Evolutionary conservation across 2,888 invertebrate genomes (phyloP), one percentile per base, ranked within the genome.

Genomic region (Limnephilus lunatus): DNA sequence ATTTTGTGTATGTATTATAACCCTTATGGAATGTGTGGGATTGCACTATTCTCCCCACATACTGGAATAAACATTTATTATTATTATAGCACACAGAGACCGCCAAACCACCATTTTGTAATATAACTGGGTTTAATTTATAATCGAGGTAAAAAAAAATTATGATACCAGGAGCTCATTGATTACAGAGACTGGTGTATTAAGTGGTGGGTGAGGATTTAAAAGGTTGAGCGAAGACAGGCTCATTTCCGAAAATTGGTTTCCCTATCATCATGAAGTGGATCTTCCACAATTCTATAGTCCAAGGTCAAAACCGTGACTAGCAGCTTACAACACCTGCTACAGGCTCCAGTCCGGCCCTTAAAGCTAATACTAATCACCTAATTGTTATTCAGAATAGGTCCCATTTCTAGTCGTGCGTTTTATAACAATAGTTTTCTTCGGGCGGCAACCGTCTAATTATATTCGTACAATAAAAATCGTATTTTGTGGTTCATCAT

Each of bases 301-400:
- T 68, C 68, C 68, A 68, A 68, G 68, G 68, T 68, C 68, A 68
- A 80, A 80, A 80, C 81, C 88, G 88, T 89, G 88, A 89, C 88
- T 35, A 15, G 39, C 5, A 30, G 80, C 32, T 14, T 80, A 25
- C 86, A 25, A 86, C 88, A 80, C 88, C 88, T 80, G 88, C 88
- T 19, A 25, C 31, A 68, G 88, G 88, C 53, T 88, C 30, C 35
- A 80, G 35, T 32, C 53, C 39, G 68, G 68, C 68, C 68, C 68
- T 68, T 68, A 68, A 7, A 68, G 25, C 25, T 68, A n/a, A 68
- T 68, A n/a, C 68, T 25, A 25, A 68, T 68, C 25, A 68, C n/a
- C 68, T 25, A 25, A 68, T 68, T 68, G 25, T 25, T n/a, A 68
- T 68, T 68, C 68, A 7, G 68, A 68, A 68, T n/a, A 25, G 83